Evolutionary conservation across 2,797 vertebrate genomes (phyloP).

Genomic region (Lacerta agilis): DNA sequence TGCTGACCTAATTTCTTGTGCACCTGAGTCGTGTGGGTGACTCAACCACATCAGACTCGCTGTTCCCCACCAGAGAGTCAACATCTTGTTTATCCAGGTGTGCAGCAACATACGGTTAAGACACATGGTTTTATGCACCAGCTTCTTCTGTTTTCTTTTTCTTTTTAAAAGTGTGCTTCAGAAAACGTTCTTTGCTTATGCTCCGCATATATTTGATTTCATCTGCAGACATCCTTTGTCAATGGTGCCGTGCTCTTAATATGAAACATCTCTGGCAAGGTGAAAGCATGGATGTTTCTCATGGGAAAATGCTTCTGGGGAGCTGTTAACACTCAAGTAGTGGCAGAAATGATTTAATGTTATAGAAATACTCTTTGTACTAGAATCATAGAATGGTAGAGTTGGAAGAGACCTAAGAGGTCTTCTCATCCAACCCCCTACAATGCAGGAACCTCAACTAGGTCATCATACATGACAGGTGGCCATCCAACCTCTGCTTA

Average conservation of each 20-base stretch:
- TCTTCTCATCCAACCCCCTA: no score
- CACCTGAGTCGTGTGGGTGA: slow-evolving; percentile 9
- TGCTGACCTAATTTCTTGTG: neutral
- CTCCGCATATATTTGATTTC: neutral
- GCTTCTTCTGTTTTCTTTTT: neutral
- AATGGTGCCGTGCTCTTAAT: neutral
- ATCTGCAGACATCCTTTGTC: neutral
- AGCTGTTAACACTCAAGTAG: neutral
- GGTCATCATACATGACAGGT: no score
- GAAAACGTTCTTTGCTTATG: neutral
- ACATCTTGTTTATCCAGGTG: slow-evolving; percentile 32
- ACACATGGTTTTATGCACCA: neutral
- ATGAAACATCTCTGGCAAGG: neutral
- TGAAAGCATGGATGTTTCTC: neutral
- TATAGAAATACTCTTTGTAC: no score
- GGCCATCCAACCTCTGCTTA: no score
- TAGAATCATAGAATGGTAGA: no score
- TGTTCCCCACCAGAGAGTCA: accelerated
- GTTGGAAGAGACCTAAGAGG: no score
- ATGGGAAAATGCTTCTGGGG: neutral
- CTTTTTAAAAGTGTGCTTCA: neutral
- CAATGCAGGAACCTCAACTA: no score
- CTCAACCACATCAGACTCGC: neutral
- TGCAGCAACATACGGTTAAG: neutral
- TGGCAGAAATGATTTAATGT: neutral